Conservation (phyloP, 2,888 invertebrate species). For the Tetrapedia diversipes region DNA sequence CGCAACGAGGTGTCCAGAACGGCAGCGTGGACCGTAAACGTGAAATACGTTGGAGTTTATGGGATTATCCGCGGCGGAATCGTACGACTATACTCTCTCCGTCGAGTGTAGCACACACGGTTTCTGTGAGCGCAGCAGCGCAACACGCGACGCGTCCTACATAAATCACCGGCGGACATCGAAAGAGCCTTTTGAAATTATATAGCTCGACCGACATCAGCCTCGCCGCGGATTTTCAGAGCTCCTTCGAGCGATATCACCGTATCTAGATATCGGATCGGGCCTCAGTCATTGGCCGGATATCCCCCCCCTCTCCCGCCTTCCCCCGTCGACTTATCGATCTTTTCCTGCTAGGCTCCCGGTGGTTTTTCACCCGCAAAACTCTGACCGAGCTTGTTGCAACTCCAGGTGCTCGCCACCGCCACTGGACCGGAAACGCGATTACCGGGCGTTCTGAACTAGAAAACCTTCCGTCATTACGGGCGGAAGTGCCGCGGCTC, state of each 20-base stretch:
- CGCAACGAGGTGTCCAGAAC: slow-evolving; percentile 45
- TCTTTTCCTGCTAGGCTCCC: slow-evolving; percentile 25
- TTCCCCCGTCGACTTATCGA: slow-evolving; percentile 46
- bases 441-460: slow-evolving; percentile 5
- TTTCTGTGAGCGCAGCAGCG: slow-evolving; percentile 50
- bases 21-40: slow-evolving; percentile 54
- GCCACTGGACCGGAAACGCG: slow-evolving; percentile 38
- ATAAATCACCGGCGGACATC: slow-evolving; percentile 68
- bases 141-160: slow-evolving; percentile 68
- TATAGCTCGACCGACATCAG: slow-evolving; percentile 52
- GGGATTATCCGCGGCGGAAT: slow-evolving; percentile 65
- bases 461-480: slow-evolving; percentile 25
- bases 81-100: too few relatives aligned
- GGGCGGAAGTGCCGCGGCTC: neutral
- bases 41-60: slow-evolving; percentile 65
- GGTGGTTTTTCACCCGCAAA: slow-evolving; percentile 16
- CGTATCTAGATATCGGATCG: slow-evolving; percentile 62
- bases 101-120: too few relatives aligned
- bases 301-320: slow-evolving; percentile 1
- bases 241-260: slow-evolving; percentile 61
- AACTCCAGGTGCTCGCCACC: neutral
- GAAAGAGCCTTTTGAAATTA: slow-evolving; percentile 69
- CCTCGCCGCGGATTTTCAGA: slow-evolving; percentile 63
- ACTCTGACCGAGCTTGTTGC: neutral
- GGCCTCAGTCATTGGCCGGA: slow-evolving; percentile 54